Percentiles rank a stretch among this genome's conserved stretches.
phyloP scores from a whole-genome alignment of 2,888 invertebrate species.

The Hyppa rectilinea region DNA sequence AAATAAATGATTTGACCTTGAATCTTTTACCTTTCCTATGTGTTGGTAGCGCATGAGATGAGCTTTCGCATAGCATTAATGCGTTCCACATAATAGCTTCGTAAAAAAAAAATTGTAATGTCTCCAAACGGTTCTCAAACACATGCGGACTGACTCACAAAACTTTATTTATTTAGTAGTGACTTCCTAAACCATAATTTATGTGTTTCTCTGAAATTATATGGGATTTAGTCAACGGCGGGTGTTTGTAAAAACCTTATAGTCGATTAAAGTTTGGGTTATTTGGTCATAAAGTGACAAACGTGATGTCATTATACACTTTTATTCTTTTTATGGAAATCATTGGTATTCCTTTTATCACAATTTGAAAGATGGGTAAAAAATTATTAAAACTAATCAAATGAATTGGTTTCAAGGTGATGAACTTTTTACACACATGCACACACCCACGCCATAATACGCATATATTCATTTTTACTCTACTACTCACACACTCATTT shows the following conservation, averaged over 20 bases:
- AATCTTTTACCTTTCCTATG: not conserved
- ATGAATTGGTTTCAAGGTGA: not conserved
- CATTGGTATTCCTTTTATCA: conserved; percentile 5
- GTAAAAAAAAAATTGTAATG: not conserved
- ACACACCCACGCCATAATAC: no score
- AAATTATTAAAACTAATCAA: not conserved
- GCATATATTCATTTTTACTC: no score
- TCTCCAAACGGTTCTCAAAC: conserved; percentile 9
- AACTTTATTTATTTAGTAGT: conserved; percentile 44
- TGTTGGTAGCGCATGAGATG: not conserved
- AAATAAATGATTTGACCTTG: not conserved
- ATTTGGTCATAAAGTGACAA: conserved; percentile 56
- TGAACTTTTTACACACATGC: not conserved
- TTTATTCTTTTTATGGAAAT: conserved; percentile 20
- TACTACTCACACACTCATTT: no score
- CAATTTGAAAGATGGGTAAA: not conserved
- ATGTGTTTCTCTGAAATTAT: conserved; percentile 52
- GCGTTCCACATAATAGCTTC: not conserved
- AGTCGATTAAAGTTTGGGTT: conserved; percentile 41
- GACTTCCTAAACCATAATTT: conserved; percentile 58
- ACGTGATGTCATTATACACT: conserved; percentile 46
- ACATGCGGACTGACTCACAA: conserved; percentile 25
- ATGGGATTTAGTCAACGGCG: conserved; percentile 39
- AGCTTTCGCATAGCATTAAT: not conserved
- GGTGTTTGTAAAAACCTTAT: conserved; percentile 57